phyloP scores from a whole-genome alignment of 2,888 invertebrate genomes.

The Eupithecia dodoneata region DNA sequence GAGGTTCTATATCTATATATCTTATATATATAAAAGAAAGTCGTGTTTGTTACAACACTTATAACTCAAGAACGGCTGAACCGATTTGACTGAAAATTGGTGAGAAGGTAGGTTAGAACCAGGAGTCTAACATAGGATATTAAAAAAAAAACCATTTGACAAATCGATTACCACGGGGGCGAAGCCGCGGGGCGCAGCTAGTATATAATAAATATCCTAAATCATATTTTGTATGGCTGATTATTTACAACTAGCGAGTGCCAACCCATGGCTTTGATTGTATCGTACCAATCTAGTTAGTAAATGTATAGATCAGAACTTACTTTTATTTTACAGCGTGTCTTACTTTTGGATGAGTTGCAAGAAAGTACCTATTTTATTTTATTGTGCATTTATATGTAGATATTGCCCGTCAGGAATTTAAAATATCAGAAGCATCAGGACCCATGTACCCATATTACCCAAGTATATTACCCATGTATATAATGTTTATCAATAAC shows the following conservation, averaged over 20 bases:
- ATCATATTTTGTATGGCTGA: neutral
- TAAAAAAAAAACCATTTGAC: too few relatives aligned
- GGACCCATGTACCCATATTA: too few relatives aligned
- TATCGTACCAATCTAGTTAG: neutral
- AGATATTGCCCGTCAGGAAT: neutral
- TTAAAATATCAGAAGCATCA: neutral
- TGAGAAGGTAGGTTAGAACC: too few relatives aligned
- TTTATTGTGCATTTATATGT: neutral
- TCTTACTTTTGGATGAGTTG: neutral
- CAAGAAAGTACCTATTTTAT: neutral
- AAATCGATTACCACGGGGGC: too few relatives aligned
- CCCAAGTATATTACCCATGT: too few relatives aligned
- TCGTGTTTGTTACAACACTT: too few relatives aligned
- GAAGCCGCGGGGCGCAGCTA: too few relatives aligned
- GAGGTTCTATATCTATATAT: neutral
- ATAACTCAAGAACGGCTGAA: too few relatives aligned
- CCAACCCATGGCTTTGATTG: neutral
- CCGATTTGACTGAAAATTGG: too few relatives aligned
- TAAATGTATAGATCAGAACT: neutral
- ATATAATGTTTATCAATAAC: neutral
- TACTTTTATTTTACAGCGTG: neutral
- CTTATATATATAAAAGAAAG: too few relatives aligned
- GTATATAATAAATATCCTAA: neutral
- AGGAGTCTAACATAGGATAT: too few relatives aligned
- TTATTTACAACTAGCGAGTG: neutral